phyloP scores from a whole-genome alignment of 1,140 invertebrate species.

The Listronotus oregonensis region DNA sequence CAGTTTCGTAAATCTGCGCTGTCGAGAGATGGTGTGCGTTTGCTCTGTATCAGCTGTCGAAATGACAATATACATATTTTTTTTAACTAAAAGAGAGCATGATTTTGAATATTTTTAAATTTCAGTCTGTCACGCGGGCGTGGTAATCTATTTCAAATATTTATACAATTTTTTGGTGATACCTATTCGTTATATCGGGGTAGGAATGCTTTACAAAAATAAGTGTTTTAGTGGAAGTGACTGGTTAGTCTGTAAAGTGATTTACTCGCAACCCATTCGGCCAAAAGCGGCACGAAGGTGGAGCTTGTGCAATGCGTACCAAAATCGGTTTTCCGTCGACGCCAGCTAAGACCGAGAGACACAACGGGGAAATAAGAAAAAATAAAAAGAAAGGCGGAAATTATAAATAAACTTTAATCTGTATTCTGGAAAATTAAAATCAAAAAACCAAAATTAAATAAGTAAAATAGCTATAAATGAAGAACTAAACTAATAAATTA shows the following conservation, averaged over 20 bases:
- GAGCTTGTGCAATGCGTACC: slow-evolving; percentile 45
- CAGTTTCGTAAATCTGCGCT: slow-evolving; percentile 49
- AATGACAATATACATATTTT: slow-evolving; percentile 1
- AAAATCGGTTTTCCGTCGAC: slow-evolving; percentile 36
- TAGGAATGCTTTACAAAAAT: slow-evolving; percentile 46
- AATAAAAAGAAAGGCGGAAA: slow-evolving; percentile 40
- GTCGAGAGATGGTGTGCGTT: slow-evolving; percentile 46
- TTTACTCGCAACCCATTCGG: slow-evolving; percentile 11
- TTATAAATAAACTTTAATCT: slow-evolving; percentile 47
- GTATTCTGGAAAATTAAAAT: slow-evolving; percentile 40
- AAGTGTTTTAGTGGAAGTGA: slow-evolving; percentile 49
- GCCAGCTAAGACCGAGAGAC: slow-evolving; percentile 48
- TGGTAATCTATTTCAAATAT: slow-evolving; percentile 4
- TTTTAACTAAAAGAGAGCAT: slow-evolving; percentile 10
- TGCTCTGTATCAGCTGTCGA: slow-evolving; percentile 25
- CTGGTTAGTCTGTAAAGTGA: slow-evolving; percentile 48
- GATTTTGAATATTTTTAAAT: slow-evolving; percentile 11
- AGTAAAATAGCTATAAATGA: slow-evolving; percentile 39
- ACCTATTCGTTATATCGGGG: slow-evolving; percentile 42
- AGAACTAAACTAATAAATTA: slow-evolving; percentile 46
- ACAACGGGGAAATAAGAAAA: slow-evolving; percentile 42
- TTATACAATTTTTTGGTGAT: slow-evolving; percentile 7
- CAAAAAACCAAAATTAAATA: slow-evolving; percentile 39
- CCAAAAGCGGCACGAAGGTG: slow-evolving; percentile 24
- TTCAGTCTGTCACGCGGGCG: slow-evolving; percentile 34